Conservation (phyloP, 2,888 invertebrate genomes). For the Parochlus steinenii region DNA sequence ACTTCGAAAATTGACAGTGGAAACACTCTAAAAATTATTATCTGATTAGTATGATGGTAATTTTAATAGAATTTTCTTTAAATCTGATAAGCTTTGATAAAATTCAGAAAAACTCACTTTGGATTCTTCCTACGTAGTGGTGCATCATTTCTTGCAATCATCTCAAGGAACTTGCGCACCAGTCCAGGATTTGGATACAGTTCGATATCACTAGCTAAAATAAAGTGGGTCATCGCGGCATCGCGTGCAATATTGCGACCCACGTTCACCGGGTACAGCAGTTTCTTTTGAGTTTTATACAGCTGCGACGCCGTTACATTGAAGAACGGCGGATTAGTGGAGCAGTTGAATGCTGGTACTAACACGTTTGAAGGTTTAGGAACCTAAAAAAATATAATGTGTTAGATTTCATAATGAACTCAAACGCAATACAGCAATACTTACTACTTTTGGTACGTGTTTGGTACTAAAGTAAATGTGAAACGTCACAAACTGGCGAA, state of each 20-base stretch:
- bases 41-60: background rate
- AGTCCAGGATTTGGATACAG: conserved; percentile 75
- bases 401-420: background rate
- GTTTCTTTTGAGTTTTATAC: conserved; percentile 63
- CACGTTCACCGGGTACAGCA: conserved; percentile 80
- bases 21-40: conserved; percentile 46
- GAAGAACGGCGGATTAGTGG: conserved; percentile 48
- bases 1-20: conserved; percentile 84
- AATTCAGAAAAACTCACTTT: conserved; percentile 23
- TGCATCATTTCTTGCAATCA: conserved; percentile 57
- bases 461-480: conserved; percentile 78
- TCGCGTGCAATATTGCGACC: conserved; percentile 80
- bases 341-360: conserved; percentile 50
- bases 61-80: background rate
- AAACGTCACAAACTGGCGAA: conserved; percentile 68
- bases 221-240: conserved; percentile 62
- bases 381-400: conserved; percentile 35
- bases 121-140: conserved; percentile 42
- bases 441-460: conserved; percentile 58
- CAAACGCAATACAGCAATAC: conserved; percentile 1
- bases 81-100: background rate
- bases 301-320: conserved; percentile 46
- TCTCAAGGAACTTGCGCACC: conserved; percentile 63
- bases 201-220: conserved; percentile 78
- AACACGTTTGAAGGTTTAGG: conserved; percentile 46